These are phyloP conservation scores for Corythucha ciliata DNA, from an alignment of 2,888 invertebrate genomes.

Conservation along the genomic window DNA sequence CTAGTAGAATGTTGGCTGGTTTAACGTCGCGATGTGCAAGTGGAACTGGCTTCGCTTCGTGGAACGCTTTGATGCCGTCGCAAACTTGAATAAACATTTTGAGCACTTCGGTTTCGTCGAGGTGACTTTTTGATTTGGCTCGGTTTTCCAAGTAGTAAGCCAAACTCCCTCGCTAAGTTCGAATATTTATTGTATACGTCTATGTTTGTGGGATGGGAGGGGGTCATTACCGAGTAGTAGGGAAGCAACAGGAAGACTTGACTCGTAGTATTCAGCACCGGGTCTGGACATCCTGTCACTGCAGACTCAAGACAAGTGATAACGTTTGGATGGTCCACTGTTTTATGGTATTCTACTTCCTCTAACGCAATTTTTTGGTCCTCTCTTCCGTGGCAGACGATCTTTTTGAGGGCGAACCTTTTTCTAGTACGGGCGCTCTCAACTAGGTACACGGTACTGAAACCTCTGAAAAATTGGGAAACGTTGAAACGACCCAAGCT, in stretches of 20 bases:
- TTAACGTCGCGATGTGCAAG: slow-evolving; percentile 78
- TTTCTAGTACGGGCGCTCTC: slow-evolving; percentile 57
- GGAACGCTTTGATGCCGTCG: slow-evolving; percentile 63
- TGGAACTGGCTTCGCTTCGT: slow-evolving; percentile 60
- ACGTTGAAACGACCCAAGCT: slow-evolving; percentile 12
- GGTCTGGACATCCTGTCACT: slow-evolving; percentile 52
- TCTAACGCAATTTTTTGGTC: slow-evolving; percentile 62
- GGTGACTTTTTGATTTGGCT: slow-evolving; percentile 49
- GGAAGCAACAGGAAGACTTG: slow-evolving; percentile 65
- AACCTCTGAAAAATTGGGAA: slow-evolving; percentile 68
- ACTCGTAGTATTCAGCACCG: slow-evolving; percentile 57
- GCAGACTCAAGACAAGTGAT: slow-evolving; percentile 61
- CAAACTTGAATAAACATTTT: slow-evolving; percentile 63
- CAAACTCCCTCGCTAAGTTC: slow-evolving; percentile 57
- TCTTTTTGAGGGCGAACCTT: slow-evolving; percentile 66
- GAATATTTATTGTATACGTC: no score
- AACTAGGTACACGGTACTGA: slow-evolving; percentile 67
- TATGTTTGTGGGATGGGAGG: not conserved
- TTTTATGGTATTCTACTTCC: slow-evolving; percentile 64
- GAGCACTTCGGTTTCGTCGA: slow-evolving; percentile 56
- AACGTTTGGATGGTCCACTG: slow-evolving; percentile 61
- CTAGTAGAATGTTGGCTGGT: slow-evolving; percentile 71
- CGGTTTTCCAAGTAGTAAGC: slow-evolving; percentile 57
- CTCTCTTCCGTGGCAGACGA: slow-evolving; percentile 66
- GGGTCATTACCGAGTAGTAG: slow-evolving; percentile 52